These are phyloP conservation scores for Cephus spinipes DNA, from an alignment of 2,888 invertebrate genomes.

Conservation along the genomic window DNA sequence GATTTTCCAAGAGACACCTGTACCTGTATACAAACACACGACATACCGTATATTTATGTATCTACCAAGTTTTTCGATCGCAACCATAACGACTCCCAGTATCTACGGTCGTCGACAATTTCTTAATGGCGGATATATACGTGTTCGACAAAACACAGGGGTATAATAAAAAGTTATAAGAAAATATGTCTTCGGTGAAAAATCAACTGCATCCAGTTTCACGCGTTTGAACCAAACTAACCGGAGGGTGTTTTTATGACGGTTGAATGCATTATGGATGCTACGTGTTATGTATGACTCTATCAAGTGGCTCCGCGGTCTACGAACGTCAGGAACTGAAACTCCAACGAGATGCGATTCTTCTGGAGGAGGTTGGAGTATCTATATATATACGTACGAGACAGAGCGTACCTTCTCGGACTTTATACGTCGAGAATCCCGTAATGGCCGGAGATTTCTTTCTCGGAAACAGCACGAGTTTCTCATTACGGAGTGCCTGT, in stretches of 20 bases:
- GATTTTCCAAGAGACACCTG: not conserved
- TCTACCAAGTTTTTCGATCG: too few species aligned
- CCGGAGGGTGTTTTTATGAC: constrained; percentile 43
- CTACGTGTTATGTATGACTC: constrained; percentile 62
- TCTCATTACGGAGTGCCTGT: constrained; percentile 45
- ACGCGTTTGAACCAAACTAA: constrained; percentile 24
- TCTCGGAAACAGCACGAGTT: constrained; percentile 58
- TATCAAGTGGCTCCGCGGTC: constrained; percentile 47
- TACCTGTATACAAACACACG: not conserved
- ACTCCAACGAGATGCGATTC: not conserved
- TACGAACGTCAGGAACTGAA: constrained; percentile 14
- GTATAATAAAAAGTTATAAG: constrained; percentile 29
- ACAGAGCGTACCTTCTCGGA: constrained; percentile 34
- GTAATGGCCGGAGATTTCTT: constrained; percentile 62
- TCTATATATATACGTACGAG: too few species aligned
- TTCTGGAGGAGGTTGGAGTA: not conserved
- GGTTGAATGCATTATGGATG: constrained; percentile 64
- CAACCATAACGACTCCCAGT: too few species aligned
- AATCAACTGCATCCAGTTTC: too few species aligned
- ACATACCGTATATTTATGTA: too few species aligned
- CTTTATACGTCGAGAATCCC: constrained; percentile 53
- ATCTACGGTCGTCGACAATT: too few species aligned
- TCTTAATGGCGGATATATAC: too few species aligned
- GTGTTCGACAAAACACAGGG: too few species aligned
- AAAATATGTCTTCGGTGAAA: constrained; percentile 9